Percentiles rank a stretch among this genome's conserved stretches.
Conservation (phyloP, 2,113 vertebrate species). For the Dascyllus trimaculatus region DNA sequence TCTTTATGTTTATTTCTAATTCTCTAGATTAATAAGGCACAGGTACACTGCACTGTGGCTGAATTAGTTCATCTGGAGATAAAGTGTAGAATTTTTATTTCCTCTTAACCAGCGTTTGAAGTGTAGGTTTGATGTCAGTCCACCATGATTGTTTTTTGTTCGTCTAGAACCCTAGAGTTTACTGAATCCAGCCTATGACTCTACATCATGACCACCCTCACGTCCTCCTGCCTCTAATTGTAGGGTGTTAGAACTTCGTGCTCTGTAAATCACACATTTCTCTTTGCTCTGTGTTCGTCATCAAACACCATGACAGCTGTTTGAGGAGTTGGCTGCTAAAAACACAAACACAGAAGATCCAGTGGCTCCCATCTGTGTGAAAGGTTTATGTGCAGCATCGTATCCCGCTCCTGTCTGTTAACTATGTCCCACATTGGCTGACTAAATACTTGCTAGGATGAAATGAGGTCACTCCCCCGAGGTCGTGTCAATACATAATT, state of each 20-base stretch:
- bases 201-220: neutral
- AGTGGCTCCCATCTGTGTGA: too few species aligned
- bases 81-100: too few species aligned
- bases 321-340: neutral
- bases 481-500: constrained; percentile 82
- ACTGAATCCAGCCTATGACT: neutral
- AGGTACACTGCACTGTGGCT: too few species aligned
- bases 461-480: constrained; percentile 71
- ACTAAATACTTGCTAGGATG: constrained; percentile 38
- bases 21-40: too few species aligned
- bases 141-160: too few species aligned
- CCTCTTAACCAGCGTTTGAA: too few species aligned
- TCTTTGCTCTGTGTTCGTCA: neutral
- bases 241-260: neutral
- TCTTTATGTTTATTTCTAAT: too few species aligned
- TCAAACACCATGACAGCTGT: neutral
- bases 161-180: neutral
- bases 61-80: too few species aligned
- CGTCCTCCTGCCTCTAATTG: neutral
- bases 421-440: constrained; percentile 27
- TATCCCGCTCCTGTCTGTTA: neutral
- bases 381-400: neutral
- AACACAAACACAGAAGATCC: neutral
- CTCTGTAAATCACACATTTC: neutral
- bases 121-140: too few species aligned